These are phyloP conservation scores for Philereme vetulata DNA, from an alignment of 2,888 invertebrate genomes.

Conservation along the genomic window DNA sequence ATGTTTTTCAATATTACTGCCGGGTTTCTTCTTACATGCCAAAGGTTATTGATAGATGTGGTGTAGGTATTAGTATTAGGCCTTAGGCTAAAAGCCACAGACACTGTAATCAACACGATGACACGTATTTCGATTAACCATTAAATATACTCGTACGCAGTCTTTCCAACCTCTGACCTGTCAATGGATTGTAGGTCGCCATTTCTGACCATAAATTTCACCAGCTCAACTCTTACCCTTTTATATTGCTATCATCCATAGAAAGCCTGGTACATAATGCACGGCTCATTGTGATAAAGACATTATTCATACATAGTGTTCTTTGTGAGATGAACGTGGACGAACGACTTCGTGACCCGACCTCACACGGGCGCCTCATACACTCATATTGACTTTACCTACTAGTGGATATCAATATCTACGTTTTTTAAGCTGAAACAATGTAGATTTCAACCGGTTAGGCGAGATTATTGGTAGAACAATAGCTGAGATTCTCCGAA, in stretches of 20 bases:
- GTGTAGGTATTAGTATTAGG: too few relatives aligned
- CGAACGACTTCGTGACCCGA: slow-evolving; percentile 59
- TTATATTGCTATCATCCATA: slow-evolving; percentile 35
- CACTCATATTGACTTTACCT: slow-evolving; percentile 25
- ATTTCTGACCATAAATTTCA: slow-evolving; percentile 29
- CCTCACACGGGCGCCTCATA: slow-evolving; percentile 32
- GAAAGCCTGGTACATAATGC: slow-evolving; percentile 29
- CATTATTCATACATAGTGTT: slow-evolving; percentile 51
- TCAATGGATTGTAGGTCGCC: slow-evolving; percentile 30
- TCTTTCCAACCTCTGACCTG: slow-evolving; percentile 19
- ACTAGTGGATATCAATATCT: slow-evolving; percentile 28
- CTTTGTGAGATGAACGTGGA: slow-evolving; percentile 51
- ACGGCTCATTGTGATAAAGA: slow-evolving; percentile 49
- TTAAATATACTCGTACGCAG: slow-evolving; percentile 8
- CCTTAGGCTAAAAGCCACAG: too few relatives aligned
- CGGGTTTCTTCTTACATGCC: too few relatives aligned
- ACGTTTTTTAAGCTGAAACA: slow-evolving; percentile 34
- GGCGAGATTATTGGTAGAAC: slow-evolving; percentile 35
- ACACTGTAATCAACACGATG: slow-evolving; percentile 2
- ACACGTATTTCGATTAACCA: slow-evolving; percentile 1
- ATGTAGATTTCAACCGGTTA: slow-evolving; percentile 34
- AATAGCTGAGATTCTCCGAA: slow-evolving; percentile 35
- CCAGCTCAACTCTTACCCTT: slow-evolving; percentile 35
- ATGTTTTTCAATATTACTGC: too few relatives aligned
- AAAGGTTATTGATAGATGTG: too few relatives aligned